Base-by-base conservation (phyloP, 1,140 invertebrate genomes). In the Nephila pilipes region DNA sequence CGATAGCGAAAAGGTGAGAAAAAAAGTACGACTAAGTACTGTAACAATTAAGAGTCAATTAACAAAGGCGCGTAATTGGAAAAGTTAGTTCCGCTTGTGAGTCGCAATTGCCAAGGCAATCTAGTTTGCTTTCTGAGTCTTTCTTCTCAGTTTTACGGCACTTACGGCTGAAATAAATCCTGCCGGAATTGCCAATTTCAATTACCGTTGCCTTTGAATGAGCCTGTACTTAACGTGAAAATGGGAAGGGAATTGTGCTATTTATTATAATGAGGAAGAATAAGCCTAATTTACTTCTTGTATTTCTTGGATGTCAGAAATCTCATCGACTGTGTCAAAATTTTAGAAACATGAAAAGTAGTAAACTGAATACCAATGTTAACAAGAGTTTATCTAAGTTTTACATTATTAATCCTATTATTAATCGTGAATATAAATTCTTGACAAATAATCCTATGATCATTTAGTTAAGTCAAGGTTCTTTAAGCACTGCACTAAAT, bases 41-140 rank as follows among this genome's bases (percentile, higher is more conserved):
- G 65, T 75, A 18, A 75, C 65, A 36, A 75, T 75, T 75, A 75
- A 75, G 65, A 75, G 65, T 75, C 65, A 75, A 75, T 75, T 75
- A 75, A 75, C 65, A 75, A 75, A 75, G 65, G 32, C 65, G 25
- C 29, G 25, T 75, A 75, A 75, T 75, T 32, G 29, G 65, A 75
- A 75, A 75, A 75, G 65, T 75, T 75, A 75, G 65, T 29, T 32
- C 16, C 65, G 25, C 25, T 36, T 32, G 16, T 75, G 65, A 36
- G 25, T 75, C 65, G 29, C 65, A 75, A 75, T 75, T 75, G 65
- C 29, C 14, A 16, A 75, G 29, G 25, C 29, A 75, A 75, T 32
- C 25, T 75, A 75, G 65, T 32, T 75, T 32, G 65, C 65, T 32
- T 29, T 75, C 65, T 32, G 25, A 36, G 65, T 75, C 65, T 75